Base-by-base conservation (phyloP, 2,797 vertebrate genomes). In the Peromyscus attwateri region DNA sequence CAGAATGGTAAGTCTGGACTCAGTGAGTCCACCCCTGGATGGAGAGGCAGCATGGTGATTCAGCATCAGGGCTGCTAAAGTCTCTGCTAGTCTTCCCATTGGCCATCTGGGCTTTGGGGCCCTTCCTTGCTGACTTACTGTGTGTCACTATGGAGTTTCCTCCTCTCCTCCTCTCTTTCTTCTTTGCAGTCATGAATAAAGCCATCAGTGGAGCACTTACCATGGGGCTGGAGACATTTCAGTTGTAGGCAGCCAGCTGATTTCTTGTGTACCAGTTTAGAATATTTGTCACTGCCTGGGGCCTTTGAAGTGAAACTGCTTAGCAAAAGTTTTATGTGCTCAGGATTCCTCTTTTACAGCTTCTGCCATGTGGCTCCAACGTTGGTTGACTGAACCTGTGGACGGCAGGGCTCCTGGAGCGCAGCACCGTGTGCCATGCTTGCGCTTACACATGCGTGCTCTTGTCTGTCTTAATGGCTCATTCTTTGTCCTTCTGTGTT, bases 231-330 rank as follows among this genome's bases (percentile, higher is more conserved):
- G 84, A 87, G 94, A 79, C 68, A 79, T 92, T 96, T 88, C 68
- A 79, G 49, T 92, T 87, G 62, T 64, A 46, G 79, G 37, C 85
- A 40, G 0, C 2, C 12, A 87, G 81, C 89, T 83, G 71, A 52
- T 94, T 93, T 95, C 87, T 95, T 91, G 87, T 77, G 8, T 40
- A 40, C 25, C 14, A 52, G 21, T 94, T 75, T 73, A 66, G 79
- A 92, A 10, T 87, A 27, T 91, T 92, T 77, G 66, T 91, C 76
- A 84, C 37, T 89, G 77, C 91, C 55, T 85, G 60, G 77, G 64
- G 76, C 29, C 95, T 95, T 75, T 91, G 83, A 95, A 73, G 40
- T 89, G 83, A 92, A 96, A 77, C 75, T 91, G 76, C 40, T 90
- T 95, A 84, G 62, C 40, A 40, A 60, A 92, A 84, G 70, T 64